phyloP scores from a whole-genome alignment of 2,113 vertebrate species.

The Tretioscincus oriximinensis region DNA sequence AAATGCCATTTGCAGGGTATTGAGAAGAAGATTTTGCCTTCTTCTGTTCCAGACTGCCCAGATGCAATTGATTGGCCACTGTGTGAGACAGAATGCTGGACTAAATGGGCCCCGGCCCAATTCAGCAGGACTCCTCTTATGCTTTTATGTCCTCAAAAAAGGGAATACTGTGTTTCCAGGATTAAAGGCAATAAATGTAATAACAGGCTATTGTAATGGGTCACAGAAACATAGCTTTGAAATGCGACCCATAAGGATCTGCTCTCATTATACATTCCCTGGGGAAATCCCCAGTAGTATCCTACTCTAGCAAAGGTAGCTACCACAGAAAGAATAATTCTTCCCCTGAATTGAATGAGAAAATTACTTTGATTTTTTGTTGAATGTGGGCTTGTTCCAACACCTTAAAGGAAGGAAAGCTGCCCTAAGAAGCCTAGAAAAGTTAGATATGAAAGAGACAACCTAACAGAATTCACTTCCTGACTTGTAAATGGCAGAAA shows the following conservation, averaged over 20 bases:
- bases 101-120: too few relatives aligned
- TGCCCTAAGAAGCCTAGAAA: not conserved
- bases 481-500: not conserved
- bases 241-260: constrained; percentile 1
- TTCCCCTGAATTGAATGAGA: too few relatives aligned
- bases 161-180: not conserved
- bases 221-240: not conserved
- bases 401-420: not conserved
- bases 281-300: not conserved
- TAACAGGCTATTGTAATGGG: not conserved
- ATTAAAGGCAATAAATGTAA: constrained; percentile 14
- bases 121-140: too few relatives aligned
- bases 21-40: too few relatives aligned
- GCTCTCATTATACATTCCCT: not conserved
- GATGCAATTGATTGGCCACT: too few relatives aligned
- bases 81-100: too few relatives aligned
- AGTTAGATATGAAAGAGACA: not conserved
- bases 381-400: not conserved
- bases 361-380: not conserved
- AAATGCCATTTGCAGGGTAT: too few relatives aligned
- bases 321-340: not conserved
- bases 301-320: not conserved
- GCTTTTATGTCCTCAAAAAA: constrained; percentile 11
- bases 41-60: too few relatives aligned
- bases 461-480: not conserved